Percentiles rank a stretch among this genome's conserved stretches.
Conservation (phyloP, 2,113 vertebrate species). For the Xiphophorus hellerii region DNA sequence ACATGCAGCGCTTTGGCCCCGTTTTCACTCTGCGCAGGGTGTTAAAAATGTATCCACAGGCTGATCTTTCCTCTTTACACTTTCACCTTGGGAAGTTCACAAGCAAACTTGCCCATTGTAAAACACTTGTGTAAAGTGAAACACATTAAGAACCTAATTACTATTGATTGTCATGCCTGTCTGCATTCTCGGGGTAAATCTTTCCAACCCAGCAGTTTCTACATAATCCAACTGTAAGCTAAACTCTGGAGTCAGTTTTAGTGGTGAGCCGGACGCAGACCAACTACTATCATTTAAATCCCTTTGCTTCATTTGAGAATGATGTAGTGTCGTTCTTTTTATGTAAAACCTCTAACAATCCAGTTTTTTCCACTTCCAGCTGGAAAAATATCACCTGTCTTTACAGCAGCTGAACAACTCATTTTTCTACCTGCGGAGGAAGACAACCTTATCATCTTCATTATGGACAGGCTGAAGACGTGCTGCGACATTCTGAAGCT, state of each 20-base stretch:
- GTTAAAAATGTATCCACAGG: no score
- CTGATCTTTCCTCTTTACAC: background rate
- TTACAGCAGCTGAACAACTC: background rate
- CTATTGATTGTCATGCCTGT: conserved; percentile 42
- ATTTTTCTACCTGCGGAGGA: background rate
- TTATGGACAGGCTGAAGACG: background rate
- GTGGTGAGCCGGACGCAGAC: no score
- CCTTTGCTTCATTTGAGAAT: background rate
- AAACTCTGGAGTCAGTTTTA: conserved; percentile 1
- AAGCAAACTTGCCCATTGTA: conserved; percentile 20
- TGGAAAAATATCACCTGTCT: no score
- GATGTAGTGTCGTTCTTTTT: background rate
- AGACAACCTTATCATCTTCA: conserved; percentile 7
- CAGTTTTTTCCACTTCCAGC: no score
- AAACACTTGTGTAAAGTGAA: conserved; percentile 47
- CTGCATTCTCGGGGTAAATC: conserved; percentile 28
- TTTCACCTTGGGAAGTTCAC: conserved; percentile 24
- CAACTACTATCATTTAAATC: no score
- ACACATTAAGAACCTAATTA: conserved; percentile 48
- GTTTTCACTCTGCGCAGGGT: no score
- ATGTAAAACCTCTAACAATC: no score
- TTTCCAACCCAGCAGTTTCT: conserved; percentile 27
- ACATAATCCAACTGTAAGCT: conserved; percentile 12
- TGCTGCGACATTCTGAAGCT: background rate
- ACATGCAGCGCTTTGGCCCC: no score